Evolutionary conservation across 2,797 vertebrate species (phyloP), one percentile per base, ranked within the genome.

Genomic region (Cirrhinus molitorella): DNA sequence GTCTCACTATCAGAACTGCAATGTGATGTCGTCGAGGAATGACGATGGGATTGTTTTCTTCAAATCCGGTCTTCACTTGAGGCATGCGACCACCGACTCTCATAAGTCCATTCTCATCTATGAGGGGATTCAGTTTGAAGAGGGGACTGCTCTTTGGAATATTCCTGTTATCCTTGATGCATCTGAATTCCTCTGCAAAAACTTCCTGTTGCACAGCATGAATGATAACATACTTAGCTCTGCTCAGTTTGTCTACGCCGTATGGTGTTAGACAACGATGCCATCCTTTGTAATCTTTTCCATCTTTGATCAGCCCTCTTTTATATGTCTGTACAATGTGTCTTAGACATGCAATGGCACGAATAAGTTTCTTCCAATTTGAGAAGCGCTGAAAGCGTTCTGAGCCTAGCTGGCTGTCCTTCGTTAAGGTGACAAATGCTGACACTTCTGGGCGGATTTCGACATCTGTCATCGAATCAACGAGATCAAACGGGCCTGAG

Each of bases 31-130:
- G 28, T 17, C 31, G 9, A 37, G 75, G 83, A 37, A 84, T 55
- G 6, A 79, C 53, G 7, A 79, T 28, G 10, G 66, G 75, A 49
- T 79, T 84, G 13, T 17, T 72, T 47, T 84, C 21, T 0, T 71
- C 14, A 14, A 19, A 21, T 11, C n/a, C 43, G 14, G 57, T 21
- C 3, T 77, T 55, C 3, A 9, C 53, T 13, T 37, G 12, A 16
- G 13, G 28, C 19, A 85, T 17, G 2, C 51, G 7, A 16, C 83
- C 77, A 13, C 72, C 65, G 5, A 85, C 34, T 77, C 45, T 80
- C 34, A 80, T 47, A 12, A 85, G 67, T 10, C 83, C 68, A n/a
- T 61, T 13, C 8, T 74, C 31, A 59, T 80, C 83, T 9, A 86
- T 72, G 73, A 47, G 3, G 76, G 63, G 4, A 37, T 53, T 25